A percentile compares a stretch with the other conserved stretches of the same genome.
Conservation (phyloP, 2,797 vertebrate genomes). For the Cyprinella venusta region DNA sequence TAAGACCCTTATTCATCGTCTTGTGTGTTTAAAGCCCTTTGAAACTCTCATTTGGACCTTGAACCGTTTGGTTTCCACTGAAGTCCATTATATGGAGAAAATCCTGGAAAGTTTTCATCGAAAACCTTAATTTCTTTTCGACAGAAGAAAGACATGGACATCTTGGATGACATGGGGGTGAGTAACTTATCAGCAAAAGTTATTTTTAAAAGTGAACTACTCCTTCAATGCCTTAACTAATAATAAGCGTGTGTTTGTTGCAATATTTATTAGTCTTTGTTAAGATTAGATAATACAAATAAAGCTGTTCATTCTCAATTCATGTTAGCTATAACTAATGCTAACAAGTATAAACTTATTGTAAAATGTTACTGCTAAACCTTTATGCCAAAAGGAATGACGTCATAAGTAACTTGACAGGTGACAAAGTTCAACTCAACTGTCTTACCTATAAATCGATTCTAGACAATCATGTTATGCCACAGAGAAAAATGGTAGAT, state of each 20-base stretch:
- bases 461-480: neutral
- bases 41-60: no score
- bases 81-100: no score
- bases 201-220: no score
- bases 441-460: neutral
- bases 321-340: neutral
- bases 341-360: neutral
- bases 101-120: no score
- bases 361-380: neutral
- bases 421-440: neutral
- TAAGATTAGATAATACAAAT: neutral
- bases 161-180: no score
- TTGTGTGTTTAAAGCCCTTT: no score
- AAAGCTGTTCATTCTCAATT: neutral
- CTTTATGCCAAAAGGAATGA: neutral
- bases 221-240: neutral
- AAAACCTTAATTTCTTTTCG: no score
- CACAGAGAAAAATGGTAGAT: neutral
- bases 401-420: neutral
- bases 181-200: no score
- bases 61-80: no score
- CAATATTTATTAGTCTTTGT: neutral
- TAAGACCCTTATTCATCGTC: no score
- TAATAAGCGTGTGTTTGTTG: neutral
- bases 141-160: no score